Conservation (phyloP, 2,888 invertebrate genomes). For the Hydriomena furcata region DNA sequence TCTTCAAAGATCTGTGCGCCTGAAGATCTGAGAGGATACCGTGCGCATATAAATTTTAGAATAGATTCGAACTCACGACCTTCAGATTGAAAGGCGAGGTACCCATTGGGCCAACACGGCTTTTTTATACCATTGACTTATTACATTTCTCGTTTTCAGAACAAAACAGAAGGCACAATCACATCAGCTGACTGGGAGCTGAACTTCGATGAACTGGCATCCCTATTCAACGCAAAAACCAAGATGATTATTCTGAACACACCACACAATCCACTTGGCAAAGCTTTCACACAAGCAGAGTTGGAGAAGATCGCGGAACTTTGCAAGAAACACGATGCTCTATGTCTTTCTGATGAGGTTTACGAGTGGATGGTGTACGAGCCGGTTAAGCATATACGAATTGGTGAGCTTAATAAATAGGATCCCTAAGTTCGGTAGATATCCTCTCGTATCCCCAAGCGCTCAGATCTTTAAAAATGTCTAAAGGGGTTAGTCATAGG, state of each 20-base stretch:
- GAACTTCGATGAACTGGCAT: conserved; percentile 90
- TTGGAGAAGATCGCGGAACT: conserved; percentile 91
- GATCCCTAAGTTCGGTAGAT: too few species aligned
- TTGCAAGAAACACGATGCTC: conserved; percentile 95
- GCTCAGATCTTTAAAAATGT: too few species aligned
- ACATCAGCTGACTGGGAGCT: conserved; percentile 95
- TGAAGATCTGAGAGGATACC: too few species aligned
- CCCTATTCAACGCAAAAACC: conserved; percentile 93
- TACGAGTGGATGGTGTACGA: conserved; percentile 98
- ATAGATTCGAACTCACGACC: too few species aligned
- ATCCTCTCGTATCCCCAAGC: too few species aligned
- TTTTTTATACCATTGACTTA: too few species aligned
- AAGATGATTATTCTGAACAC: conserved; percentile 98
- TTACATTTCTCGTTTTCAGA: conserved; percentile 22
- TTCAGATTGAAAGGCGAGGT: too few species aligned
- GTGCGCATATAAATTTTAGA: too few species aligned
- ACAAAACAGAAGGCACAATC: conserved; percentile 73
- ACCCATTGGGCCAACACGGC: too few species aligned
- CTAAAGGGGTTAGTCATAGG: too few species aligned
- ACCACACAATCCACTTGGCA: conserved; percentile 98
- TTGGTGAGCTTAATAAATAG: too few species aligned
- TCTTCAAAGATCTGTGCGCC: too few species aligned
- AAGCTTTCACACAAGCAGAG: conserved; percentile 89
- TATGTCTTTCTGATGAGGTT: conserved; percentile 98
- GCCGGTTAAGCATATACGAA: conserved; percentile 92